These are phyloP conservation scores for Dorcus hopei DNA, from an alignment of 2,888 invertebrate species.

Conservation along the genomic window DNA sequence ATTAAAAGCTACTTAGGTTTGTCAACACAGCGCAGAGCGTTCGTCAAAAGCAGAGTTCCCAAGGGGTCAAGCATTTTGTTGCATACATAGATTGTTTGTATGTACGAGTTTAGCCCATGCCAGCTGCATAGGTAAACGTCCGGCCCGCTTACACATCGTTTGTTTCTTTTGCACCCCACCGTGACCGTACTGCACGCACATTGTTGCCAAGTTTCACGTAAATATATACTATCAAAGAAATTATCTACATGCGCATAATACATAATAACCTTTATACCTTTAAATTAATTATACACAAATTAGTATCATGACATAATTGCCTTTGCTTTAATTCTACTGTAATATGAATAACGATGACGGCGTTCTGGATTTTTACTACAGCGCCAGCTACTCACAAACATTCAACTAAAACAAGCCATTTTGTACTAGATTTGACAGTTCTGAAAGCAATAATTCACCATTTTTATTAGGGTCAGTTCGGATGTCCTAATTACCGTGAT, in stretches of 20 bases:
- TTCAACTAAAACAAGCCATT: slow-evolving; percentile 39
- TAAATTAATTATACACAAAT: too few species aligned
- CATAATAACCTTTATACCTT: slow-evolving; percentile 4
- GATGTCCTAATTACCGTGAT: too few species aligned
- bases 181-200: slow-evolving; percentile 22
- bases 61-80: background rate
- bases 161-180: slow-evolving; percentile 53
- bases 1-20: slow-evolving; percentile 9
- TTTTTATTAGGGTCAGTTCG: background rate
- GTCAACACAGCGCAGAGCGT: slow-evolving; percentile 10
- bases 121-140: slow-evolving; percentile 26
- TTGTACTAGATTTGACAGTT: slow-evolving; percentile 28
- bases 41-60: background rate
- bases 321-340: too few species aligned
- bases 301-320: too few species aligned
- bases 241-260: too few species aligned
- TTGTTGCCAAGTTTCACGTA: slow-evolving; percentile 25
- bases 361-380: background rate
- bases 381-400: slow-evolving; percentile 52
- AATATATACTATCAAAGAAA: background rate
- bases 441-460: slow-evolving; percentile 20
- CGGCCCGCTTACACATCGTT: slow-evolving; percentile 32
- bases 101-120: background rate
- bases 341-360: background rate
- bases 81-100: background rate